These are phyloP conservation scores for Scaptomyza tumidula DNA, from an alignment of 2,888 invertebrate genomes.

Conservation along the genomic window DNA sequence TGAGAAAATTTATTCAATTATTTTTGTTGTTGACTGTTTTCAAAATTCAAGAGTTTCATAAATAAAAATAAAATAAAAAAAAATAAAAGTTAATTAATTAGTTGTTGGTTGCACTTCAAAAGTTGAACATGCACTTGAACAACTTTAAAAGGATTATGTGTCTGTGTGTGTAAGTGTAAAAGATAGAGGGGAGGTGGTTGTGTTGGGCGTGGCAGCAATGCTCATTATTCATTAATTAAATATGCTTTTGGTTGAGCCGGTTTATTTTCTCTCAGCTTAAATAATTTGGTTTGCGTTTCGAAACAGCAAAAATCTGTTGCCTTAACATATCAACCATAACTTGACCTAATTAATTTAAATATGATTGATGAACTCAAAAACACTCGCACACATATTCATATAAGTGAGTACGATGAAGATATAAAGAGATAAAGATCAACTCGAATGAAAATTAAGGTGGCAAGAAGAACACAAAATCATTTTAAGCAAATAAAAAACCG, in stretches of 20 bases:
- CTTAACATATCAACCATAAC: constrained; percentile 33
- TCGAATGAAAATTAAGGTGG: not conserved
- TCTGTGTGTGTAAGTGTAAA: not conserved
- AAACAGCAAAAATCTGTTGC: constrained; percentile 28
- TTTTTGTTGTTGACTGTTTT: not conserved
- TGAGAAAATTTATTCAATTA: not conserved
- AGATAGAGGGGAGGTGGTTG: constrained; percentile 7
- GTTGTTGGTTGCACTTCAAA: constrained; percentile 50
- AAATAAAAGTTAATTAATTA: constrained; percentile 44
- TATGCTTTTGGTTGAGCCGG: constrained; percentile 31
- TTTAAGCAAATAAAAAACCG: no score
- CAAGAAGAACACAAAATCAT: not conserved
- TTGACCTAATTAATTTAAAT: constrained; percentile 68
- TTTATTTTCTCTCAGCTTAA: constrained; percentile 45
- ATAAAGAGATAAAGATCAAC: not conserved
- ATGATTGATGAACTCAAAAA: constrained; percentile 58
- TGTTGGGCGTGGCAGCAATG: constrained; percentile 17
- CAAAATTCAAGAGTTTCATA: not conserved
- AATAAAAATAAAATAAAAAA: not conserved
- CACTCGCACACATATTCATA: not conserved
- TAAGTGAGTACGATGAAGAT: not conserved
- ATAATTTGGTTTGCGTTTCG: constrained; percentile 36
- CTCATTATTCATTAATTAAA: constrained; percentile 60
- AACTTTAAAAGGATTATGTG: constrained; percentile 49
- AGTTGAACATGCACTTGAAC: constrained; percentile 56